phyloP scores from a whole-genome alignment of 2,797 vertebrate species.

The Melanotaenia maccullochi region DNA sequence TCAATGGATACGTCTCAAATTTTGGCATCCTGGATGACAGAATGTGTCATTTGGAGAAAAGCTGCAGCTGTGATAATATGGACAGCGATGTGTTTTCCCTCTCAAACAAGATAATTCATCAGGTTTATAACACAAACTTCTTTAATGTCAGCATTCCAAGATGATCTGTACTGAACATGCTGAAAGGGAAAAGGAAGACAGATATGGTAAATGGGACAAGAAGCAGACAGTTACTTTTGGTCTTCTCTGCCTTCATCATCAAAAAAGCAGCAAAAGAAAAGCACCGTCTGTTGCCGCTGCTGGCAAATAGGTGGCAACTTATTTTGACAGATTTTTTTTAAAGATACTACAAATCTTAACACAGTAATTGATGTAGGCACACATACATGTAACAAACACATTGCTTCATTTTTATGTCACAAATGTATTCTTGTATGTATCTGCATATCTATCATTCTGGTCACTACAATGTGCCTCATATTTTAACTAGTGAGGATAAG shows the following conservation, averaged over 20 bases:
- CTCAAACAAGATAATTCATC: slow-evolving; percentile 50
- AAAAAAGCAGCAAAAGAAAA: slow-evolving; percentile 3
- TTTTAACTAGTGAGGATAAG: slow-evolving; percentile 12
- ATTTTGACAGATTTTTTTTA: background rate
- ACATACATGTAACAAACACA: background rate
- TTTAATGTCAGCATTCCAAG: slow-evolving; percentile 38
- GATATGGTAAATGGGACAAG: slow-evolving; percentile 16
- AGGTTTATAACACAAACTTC: slow-evolving; percentile 25
- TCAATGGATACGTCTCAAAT: slow-evolving; percentile 36
- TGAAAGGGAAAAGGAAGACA: slow-evolving; percentile 23
- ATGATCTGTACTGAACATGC: slow-evolving; percentile 50
- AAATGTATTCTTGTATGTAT: too few relatives aligned
- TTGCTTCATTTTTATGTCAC: background rate
- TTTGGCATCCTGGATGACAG: slow-evolving; percentile 34
- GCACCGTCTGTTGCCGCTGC: background rate
- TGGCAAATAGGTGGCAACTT: slow-evolving; percentile 1
- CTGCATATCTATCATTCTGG: background rate
- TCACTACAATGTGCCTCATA: background rate
- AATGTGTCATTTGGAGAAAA: slow-evolving; percentile 31
- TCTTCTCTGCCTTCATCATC: background rate
- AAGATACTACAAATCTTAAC: background rate
- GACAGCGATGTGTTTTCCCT: slow-evolving; percentile 25
- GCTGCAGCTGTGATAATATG: slow-evolving; percentile 39
- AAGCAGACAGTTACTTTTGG: slow-evolving; percentile 24
- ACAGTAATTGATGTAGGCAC: background rate